A percentile compares a stretch with the other conserved stretches of the same genome.
phyloP scores from a whole-genome alignment of 2,888 invertebrate species.

The Himalopsyche japonica region DNA sequence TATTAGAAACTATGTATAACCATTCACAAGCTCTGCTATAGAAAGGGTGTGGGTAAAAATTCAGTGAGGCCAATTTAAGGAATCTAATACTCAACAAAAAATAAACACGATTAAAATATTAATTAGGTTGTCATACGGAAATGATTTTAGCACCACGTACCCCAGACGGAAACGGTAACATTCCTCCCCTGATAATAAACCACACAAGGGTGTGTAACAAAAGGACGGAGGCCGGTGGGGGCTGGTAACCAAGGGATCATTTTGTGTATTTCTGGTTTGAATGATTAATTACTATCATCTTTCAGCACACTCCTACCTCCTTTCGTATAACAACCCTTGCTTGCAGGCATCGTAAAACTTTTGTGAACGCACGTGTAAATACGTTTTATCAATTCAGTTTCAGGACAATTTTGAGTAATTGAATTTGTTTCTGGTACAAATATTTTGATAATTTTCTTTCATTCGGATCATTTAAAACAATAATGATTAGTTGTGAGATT shows the following conservation, averaged over 20 bases:
- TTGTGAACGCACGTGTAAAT: neutral
- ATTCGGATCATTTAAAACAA: no score
- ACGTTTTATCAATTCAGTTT: neutral
- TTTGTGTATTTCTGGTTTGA: neutral
- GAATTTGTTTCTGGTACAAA: no score
- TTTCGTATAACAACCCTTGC: neutral
- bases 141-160: neutral
- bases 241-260: neutral
- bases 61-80: no score
- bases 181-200: neutral
- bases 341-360: neutral
- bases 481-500: no score
- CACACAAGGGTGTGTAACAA: neutral
- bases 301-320: neutral
- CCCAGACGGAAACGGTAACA: neutral
- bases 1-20: no score
- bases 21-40: no score
- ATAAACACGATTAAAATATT: neutral
- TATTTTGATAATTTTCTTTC: no score
- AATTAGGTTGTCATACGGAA: neutral
- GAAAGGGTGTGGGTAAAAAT: no score
- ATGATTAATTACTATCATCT: constrained; percentile 5
- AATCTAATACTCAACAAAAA: no score
- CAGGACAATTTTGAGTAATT: no score
- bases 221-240: neutral